phyloP scores from a whole-genome alignment of 2,888 invertebrate genomes.

The Lithophane leautieri region DNA sequence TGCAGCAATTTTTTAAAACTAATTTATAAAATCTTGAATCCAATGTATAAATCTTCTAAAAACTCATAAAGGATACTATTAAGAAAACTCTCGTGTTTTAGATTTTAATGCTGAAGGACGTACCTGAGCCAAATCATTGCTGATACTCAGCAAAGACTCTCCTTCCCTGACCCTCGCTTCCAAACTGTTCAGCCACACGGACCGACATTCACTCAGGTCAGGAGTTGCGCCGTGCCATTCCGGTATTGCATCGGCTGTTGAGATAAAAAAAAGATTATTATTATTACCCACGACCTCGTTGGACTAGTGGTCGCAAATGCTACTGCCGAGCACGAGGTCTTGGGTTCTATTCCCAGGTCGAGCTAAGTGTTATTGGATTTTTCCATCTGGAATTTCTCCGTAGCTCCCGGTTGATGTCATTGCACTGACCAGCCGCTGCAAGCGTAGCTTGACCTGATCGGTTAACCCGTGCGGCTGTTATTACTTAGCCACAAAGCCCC shows the following conservation, averaged over 20 bases:
- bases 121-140: conserved; percentile 94
- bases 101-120: too few species aligned
- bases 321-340: too few species aligned
- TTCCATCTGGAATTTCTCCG: too few species aligned
- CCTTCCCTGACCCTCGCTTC: conserved; percentile 94
- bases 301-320: too few species aligned
- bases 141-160: conserved; percentile 94
- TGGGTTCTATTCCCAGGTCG: too few species aligned
- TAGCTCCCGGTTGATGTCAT: too few species aligned
- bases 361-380: too few species aligned
- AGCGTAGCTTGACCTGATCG: too few species aligned
- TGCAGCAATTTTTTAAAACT: neutral
- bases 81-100: neutral
- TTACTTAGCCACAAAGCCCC: too few species aligned
- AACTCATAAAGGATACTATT: neutral
- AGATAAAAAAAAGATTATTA: conserved; percentile 6
- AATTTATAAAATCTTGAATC: neutral
- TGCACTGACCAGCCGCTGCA: too few species aligned
- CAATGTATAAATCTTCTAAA: neutral
- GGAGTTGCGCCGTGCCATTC: conserved; percentile 95
- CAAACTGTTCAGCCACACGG: conserved; percentile 96
- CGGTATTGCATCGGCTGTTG: conserved; percentile 84
- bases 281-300: neutral
- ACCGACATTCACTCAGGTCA: conserved; percentile 96
- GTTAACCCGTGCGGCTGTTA: too few species aligned